These are phyloP conservation scores for Phylloscopus trochilus DNA, from an alignment of 2,113 vertebrate species.

Conservation along the genomic window DNA sequence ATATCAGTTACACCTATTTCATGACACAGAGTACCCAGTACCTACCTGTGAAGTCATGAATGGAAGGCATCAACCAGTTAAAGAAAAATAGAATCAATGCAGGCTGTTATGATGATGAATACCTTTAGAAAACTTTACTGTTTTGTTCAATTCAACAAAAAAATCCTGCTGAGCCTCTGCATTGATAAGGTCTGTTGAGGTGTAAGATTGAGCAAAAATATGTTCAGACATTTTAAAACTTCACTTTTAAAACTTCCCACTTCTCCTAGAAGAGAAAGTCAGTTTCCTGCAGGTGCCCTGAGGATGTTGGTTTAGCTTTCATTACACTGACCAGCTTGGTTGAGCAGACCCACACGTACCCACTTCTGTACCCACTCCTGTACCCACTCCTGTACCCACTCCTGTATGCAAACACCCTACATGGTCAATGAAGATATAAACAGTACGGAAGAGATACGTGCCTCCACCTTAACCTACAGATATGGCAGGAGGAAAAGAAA, in stretches of 20 bases:
- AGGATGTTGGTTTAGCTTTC: neutral
- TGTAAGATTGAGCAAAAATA: neutral
- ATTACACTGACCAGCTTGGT: neutral
- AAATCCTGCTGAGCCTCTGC: neutral
- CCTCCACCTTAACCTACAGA: neutral
- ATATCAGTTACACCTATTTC: neutral
- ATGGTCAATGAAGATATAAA: neutral
- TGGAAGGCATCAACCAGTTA: neutral
- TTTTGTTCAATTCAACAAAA: conserved; percentile 8
- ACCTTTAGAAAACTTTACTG: neutral
- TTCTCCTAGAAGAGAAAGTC: neutral
- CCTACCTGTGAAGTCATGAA: neutral
- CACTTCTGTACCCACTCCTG: neutral
- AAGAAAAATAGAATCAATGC: conserved; percentile 21
- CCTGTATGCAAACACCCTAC: neutral
- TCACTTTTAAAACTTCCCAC: neutral
- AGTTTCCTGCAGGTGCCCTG: neutral
- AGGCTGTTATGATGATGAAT: neutral
- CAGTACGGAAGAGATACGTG: neutral
- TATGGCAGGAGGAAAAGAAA: neutral
- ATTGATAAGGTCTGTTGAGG: neutral
- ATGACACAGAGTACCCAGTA: neutral
- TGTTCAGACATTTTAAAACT: conserved; percentile 12
- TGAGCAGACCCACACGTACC: neutral
- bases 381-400: neutral